These are phyloP conservation scores for Circaetus cinerascens DNA, from an alignment of 2,113 vertebrate species.

Conservation along the genomic window DNA sequence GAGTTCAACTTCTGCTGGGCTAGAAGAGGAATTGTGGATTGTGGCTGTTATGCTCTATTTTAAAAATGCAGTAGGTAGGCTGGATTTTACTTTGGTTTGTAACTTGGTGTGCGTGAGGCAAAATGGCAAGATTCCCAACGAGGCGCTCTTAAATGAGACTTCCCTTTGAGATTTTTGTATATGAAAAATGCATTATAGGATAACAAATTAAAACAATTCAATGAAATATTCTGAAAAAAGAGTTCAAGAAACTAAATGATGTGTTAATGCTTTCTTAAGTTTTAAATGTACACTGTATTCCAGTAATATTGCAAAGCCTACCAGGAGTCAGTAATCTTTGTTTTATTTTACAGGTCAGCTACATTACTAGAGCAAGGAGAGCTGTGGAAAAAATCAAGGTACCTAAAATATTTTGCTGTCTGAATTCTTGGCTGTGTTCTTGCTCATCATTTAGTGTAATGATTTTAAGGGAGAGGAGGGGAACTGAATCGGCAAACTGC, in stretches of 20 bases:
- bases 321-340: neutral
- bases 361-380: neutral
- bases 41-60: neutral
- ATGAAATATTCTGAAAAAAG: neutral
- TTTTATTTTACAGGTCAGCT: slow-evolving; percentile 55
- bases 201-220: neutral
- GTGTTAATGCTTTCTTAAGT: neutral
- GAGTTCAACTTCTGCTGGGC: neutral
- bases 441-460: neutral
- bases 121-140: neutral
- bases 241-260: neutral
- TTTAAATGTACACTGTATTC: neutral
- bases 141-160: neutral
- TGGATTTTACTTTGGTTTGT: neutral
- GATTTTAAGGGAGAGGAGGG: neutral
- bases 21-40: neutral
- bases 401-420: neutral
- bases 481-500: neutral
- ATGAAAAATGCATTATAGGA: neutral
- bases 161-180: neutral
- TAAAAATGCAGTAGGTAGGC: neutral
- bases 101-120: neutral
- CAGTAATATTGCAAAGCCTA: neutral
- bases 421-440: neutral
- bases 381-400: slow-evolving; percentile 54